Conservation (phyloP, 2,113 vertebrate genomes). For the Chaenocephalus aceratus region DNA sequence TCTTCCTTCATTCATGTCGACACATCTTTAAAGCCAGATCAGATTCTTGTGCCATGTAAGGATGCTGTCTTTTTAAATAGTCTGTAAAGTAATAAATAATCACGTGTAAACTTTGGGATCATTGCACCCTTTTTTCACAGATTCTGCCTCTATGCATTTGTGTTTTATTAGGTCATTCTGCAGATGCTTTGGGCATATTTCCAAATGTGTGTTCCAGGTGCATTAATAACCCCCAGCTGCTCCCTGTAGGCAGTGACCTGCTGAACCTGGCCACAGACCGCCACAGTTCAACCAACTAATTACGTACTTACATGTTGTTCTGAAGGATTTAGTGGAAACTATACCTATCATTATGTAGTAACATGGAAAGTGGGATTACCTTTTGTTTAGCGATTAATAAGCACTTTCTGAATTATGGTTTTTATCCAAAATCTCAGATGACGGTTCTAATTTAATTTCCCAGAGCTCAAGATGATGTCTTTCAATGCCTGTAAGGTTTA, state of each 20-base stretch:
- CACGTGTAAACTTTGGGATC: background rate
- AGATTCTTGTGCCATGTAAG: background rate
- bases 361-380: background rate
- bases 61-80: background rate
- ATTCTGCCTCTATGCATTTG: constrained; percentile 2
- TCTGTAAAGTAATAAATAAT: background rate
- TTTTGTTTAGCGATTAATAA: too few relatives aligned
- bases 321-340: background rate
- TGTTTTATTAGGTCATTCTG: constrained; percentile 40
- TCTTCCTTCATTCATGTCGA: too few relatives aligned
- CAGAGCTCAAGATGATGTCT: background rate
- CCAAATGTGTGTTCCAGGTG: constrained; percentile 52
- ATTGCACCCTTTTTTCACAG: background rate
- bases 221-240: constrained; percentile 52
- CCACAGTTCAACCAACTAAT: constrained; percentile 20
- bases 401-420: too few relatives aligned
- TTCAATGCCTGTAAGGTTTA: background rate
- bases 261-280: constrained; percentile 32
- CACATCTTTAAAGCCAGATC: background rate
- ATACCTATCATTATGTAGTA: background rate
- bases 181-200: constrained; percentile 29
- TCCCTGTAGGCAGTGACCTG: constrained; percentile 33
- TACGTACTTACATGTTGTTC: constrained; percentile 8
- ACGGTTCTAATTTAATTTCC: background rate
- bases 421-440: background rate